Base-by-base conservation (phyloP, 2,797 vertebrate genomes). In the Xiphophorus birchmanni region DNA sequence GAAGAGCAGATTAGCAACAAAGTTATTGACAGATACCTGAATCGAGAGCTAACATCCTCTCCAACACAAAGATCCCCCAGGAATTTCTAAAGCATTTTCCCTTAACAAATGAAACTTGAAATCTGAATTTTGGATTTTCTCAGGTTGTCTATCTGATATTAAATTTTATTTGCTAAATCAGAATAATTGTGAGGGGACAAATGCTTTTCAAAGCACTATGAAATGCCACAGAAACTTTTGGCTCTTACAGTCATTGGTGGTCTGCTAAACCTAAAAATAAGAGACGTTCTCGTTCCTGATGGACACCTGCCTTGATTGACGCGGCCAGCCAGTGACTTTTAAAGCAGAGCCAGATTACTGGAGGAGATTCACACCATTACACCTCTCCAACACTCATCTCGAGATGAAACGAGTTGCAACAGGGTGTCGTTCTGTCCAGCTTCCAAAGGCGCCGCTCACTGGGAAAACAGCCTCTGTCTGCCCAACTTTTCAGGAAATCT, bases 341-440 rank as follows among this genome's bases (percentile, higher is more conserved):
- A 18, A 47, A 50, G 40, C 26, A 8, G 40, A 80, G 77, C 83
- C 84, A 79, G 65, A 73, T n/a, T 73, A 4, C 76, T 79, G 75
- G 63, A 85, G 79, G 74, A 88, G 80, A 76, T 73, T 90, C 80
- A 83, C 88, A 78, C 82, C 73, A 54, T 86, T 79, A 67, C 78
- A 83, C 84, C 78, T 86, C 73, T 73, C 45, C 77, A 86, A 79
- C 79, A 21, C 32, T 50, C 69, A 48, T 84, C 23, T 86, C 9
- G 37, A 73, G 73, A 82, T 76, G 4, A 45, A 37, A 78, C 5
- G 26, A 5, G 5, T 78, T 81, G 45, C 10, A 84, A 42, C 32
- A 23, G 26, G 45, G 12, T 65, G 50, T 58, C 50, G 44, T 26
- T 45, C 50, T 75, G 71, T 74, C 77, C 48, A 23, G 7, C 35